Evolutionary conservation across 2,113 vertebrate species (phyloP).

Genomic region (Ginglymostoma cirratum): DNA sequence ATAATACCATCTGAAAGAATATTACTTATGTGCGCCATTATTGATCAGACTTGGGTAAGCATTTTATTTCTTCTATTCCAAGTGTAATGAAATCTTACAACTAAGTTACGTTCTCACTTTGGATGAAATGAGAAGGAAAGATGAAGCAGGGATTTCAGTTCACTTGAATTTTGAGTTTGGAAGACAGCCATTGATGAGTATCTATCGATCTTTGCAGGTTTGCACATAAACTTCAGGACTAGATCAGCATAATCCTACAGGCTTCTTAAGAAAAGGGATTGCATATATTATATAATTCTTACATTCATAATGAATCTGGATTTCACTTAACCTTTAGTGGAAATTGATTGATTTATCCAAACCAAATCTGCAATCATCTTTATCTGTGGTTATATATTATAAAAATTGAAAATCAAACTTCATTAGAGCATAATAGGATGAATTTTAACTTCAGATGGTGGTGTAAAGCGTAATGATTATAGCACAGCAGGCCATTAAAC

Average conservation of each 20-base stretch:
- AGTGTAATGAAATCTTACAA: not conserved
- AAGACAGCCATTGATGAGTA: not conserved
- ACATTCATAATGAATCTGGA: not conserved
- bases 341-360: not conserved
- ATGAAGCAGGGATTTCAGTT: not conserved
- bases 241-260: not conserved
- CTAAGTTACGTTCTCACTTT: not conserved
- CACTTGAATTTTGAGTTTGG: not conserved
- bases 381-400: not conserved
- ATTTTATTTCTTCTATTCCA: slow-evolving; percentile 10
- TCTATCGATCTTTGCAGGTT: not conserved
- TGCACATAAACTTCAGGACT: not conserved
- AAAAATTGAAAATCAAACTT: not conserved
- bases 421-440: not conserved
- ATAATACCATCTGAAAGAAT: not conserved
- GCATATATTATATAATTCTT: not conserved
- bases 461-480: not conserved
- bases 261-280: not conserved
- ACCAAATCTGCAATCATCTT: not conserved
- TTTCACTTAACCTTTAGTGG: not conserved
- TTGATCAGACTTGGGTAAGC: not conserved
- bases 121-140: not conserved
- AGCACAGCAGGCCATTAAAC: not conserved
- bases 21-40: not conserved
- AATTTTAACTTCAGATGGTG: not conserved